phyloP scores from a whole-genome alignment of 1,140 invertebrate species.

The Muscidifurax raptorellus region DNA sequence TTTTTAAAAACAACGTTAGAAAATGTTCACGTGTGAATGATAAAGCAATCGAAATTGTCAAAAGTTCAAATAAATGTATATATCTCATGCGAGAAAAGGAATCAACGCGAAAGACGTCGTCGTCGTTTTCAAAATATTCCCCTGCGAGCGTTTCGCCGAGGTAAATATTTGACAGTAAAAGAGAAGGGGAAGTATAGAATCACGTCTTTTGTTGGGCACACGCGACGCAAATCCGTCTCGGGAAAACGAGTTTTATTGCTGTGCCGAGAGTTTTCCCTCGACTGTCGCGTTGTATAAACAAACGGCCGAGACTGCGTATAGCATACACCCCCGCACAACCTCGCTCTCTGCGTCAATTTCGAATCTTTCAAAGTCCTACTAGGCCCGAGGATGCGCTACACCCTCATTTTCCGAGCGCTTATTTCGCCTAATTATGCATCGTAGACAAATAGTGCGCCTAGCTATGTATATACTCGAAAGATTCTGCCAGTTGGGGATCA shows the following conservation, averaged over 20 bases:
- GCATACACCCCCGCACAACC: neutral
- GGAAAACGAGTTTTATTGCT: conserved; percentile 46
- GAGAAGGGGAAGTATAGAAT: neutral
- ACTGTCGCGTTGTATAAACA: neutral
- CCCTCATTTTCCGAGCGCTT: neutral
- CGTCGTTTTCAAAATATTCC: neutral
- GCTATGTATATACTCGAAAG: neutral
- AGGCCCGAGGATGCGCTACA: neutral
- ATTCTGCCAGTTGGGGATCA: neutral
- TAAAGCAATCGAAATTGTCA: neutral
- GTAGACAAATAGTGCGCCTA: conserved; percentile 6
- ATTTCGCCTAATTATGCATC: conserved; percentile 34
- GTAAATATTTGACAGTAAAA: conserved; percentile 39
- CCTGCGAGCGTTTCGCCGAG: neutral
- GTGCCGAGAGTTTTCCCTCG: conserved; percentile 30
- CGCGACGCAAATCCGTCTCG: conserved; percentile 21
- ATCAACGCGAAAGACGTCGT: neutral
- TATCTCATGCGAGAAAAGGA: neutral
- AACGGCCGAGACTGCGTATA: neutral
- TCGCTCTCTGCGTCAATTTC: neutral
- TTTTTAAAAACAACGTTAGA: too few relatives aligned
- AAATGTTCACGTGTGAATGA: too few relatives aligned
- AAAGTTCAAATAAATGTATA: neutral
- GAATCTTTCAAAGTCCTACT: neutral
- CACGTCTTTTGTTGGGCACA: conserved; percentile 35